phyloP scores from a whole-genome alignment of 2,888 invertebrate genomes.

The Axea sp. region DNA sequence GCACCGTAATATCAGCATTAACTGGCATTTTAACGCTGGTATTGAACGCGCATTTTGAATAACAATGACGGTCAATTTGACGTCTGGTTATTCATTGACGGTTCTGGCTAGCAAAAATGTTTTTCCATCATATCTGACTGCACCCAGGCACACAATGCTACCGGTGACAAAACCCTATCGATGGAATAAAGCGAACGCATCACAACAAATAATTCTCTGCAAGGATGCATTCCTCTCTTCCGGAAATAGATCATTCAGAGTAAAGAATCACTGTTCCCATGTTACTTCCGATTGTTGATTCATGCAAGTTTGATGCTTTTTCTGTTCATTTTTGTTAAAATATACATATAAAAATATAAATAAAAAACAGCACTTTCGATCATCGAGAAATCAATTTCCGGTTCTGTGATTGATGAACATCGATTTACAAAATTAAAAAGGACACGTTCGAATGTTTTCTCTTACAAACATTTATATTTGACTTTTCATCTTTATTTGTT shows the following conservation, averaged over 20 bases:
- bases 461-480: too few relatives aligned
- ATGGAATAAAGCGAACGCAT: conserved; percentile 48
- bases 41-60: conserved; percentile 28
- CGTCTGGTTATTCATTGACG: conserved; percentile 6
- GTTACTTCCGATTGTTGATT: conserved; percentile 56
- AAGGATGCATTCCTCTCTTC: conserved; percentile 52
- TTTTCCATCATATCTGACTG: conserved; percentile 39
- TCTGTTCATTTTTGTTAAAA: conserved; percentile 15
- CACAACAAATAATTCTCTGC: conserved; percentile 56
- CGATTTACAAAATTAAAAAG: too few relatives aligned
- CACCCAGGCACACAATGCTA: conserved; percentile 26
- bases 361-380: neutral
- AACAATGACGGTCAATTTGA: conserved; percentile 51
- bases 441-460: too few relatives aligned
- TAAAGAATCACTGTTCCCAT: conserved; percentile 51
- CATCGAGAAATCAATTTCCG: conserved; percentile 19
- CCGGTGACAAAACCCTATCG: conserved; percentile 52
- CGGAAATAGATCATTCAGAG: conserved; percentile 58
- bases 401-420: too few relatives aligned
- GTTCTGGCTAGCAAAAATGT: conserved; percentile 23
- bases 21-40: too few relatives aligned
- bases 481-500: too few relatives aligned
- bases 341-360: neutral
- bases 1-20: too few relatives aligned
- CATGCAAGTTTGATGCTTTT: conserved; percentile 37